Evolutionary conservation across 1,140 invertebrate species (phyloP), one percentile per base, ranked within the genome.

Genomic region (Drosophila arizonae): DNA sequence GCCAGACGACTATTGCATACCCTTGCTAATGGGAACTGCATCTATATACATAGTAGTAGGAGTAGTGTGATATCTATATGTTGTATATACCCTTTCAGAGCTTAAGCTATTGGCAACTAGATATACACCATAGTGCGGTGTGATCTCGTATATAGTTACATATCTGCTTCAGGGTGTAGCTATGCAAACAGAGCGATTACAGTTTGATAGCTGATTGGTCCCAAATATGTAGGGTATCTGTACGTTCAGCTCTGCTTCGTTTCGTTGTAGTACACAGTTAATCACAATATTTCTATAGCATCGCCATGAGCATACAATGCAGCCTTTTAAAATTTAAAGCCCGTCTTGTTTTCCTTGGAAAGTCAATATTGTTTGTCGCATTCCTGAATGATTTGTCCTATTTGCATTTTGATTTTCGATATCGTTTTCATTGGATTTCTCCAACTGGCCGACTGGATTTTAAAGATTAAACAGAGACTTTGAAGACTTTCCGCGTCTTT

Each of bases 311-410:
- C 36, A 36, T 3, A 36, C 33, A 43, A n/a, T n/a, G 41, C 41
- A 43, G 41, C 41, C 4, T 43, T n/a, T n/a, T n/a, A n/a, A 43
- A 43, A 13, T 43, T 43, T 10, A 15, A 17, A 45, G n/a, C 15
- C 15, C n/a, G 6, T 45, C 43, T 45, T 45, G n/a, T 45, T 15
- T 5, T 15, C 36, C 10, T 56, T 39, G 26, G 45, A 54, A 11
- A 33, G 50, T 41, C 52, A 65, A 56, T 26, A 66, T 43, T 54
- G 54, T n/a, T 58, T 39, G 21, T 48, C 43, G 4, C 46, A 41
- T 51, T 50, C 33, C 24, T 41, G 52, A 10, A 48, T 48, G 51
- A 26, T 30, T 6, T 52, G 21, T 30, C 48, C 24, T 15, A 26
- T n/a, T 13, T 26, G 4, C n/a, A 13, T 15, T 15, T 30, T 2